A percentile compares a stretch with the other conserved stretches of the same genome.
Evolutionary conservation across 2,797 vertebrate species (phyloP).

Genomic region (Heterohyrax brucei): DNA sequence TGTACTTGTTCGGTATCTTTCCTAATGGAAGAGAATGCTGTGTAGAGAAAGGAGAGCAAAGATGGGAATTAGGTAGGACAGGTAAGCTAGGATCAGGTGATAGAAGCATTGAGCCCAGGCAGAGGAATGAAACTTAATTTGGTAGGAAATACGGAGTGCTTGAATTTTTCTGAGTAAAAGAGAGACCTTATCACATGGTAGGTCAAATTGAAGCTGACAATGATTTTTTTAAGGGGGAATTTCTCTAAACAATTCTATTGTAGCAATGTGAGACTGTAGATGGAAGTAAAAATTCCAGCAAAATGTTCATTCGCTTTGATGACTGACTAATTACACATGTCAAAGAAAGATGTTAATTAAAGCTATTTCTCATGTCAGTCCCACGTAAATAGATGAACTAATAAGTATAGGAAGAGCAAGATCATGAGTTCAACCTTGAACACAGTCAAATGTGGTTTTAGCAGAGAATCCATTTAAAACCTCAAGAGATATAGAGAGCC

Average conservation of each 20-base stretch:
- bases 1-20: background rate
- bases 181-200: background rate
- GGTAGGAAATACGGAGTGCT: background rate
- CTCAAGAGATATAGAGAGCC: background rate
- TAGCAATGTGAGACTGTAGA: background rate
- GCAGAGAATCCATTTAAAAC: background rate
- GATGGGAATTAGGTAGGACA: background rate
- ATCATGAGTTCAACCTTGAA: slow-evolving; percentile 1
- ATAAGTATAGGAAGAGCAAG: background rate
- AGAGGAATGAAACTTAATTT: background rate
- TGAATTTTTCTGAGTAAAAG: background rate
- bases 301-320: background rate
- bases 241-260: background rate
- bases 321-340: background rate
- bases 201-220: background rate
- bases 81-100: background rate
- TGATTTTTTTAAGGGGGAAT: background rate
- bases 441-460: background rate
- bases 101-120: background rate
- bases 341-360: slow-evolving; percentile 29
- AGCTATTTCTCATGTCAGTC: background rate
- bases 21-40: background rate
- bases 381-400: background rate
- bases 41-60: background rate
- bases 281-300: slow-evolving; percentile 52